Base-by-base conservation (phyloP, 2,113 vertebrate species). In the Sterrhoptilus dennistouni region DNA sequence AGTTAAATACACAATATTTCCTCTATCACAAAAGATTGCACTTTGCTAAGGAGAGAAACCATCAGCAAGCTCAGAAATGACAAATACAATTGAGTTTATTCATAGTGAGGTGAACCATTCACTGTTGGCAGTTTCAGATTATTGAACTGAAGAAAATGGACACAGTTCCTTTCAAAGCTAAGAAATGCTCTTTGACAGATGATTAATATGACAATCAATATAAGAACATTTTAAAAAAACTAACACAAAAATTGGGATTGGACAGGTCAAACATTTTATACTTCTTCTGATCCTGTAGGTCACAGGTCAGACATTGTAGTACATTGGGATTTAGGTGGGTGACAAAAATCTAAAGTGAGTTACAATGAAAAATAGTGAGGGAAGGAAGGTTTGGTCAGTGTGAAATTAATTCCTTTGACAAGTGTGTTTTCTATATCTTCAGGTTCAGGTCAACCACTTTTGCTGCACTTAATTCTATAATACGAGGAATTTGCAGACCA, bases 71-170 rank as follows among this genome's bases (percentile, higher is more conserved):
- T 93, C 82, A 87, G 38, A 96, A 96, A 95, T 91, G 63, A 95
- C 87, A 96, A 91, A 94, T 85, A 69, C 29, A 80, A 87, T 96
- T 94, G 87, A n/a, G 50, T 90, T 94, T 96, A 93, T 96, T 97
- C 82, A 91, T 91, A 93, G 81, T 80, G 70, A 91, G 84, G 76
- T 87, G 76, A 87, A 57, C 38, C 47, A 38, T 60, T 91, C 81
- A 83, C 31, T 93, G 70, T 38, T 83, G 91, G 77, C 75, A 74
- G 74, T 79, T 96, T 91, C 53, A 85, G 60, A 61, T 20, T 28
- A 61, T 29, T 61, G 60, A 61, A 61, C 36, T 61, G 60, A 63
- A 19, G 81, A 69, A 95, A 87, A 94, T 42, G 60, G 81, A 75
- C 89, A 84, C 1, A 4, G 15, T 38, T 91, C 36, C 70, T 72